These are phyloP conservation scores for Drosophila leontia DNA, from an alignment of 1,140 invertebrate species.

Conservation along the genomic window DNA sequence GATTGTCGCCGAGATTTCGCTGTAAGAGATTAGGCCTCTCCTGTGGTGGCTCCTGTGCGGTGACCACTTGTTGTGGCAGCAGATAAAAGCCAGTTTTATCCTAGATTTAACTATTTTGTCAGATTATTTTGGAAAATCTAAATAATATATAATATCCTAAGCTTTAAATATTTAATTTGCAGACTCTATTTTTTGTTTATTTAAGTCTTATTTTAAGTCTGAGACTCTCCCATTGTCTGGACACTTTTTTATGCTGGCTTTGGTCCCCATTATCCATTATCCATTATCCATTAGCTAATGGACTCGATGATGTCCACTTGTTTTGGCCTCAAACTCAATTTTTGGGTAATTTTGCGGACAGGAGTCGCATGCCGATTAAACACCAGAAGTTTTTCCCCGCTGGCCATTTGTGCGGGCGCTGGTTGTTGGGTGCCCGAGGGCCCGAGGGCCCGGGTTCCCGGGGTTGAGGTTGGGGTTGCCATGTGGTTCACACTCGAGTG, in stretches of 20 bases:
- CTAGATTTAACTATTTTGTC: no score
- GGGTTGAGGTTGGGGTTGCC: background rate
- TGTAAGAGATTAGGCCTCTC: constrained; percentile 30
- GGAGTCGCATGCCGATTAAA: constrained; percentile 17
- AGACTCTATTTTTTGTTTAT: background rate
- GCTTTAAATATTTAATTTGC: no score
- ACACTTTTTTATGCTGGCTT: background rate
- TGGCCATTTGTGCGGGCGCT: constrained; percentile 57
- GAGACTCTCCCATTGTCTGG: background rate
- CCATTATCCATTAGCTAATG: constrained; percentile 42
- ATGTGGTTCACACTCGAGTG: constrained; percentile 76
- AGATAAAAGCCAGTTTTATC: no score
- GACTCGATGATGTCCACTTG: constrained; percentile 46
- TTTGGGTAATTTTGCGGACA: constrained; percentile 16
- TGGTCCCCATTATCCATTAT: background rate
- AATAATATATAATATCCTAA: no score
- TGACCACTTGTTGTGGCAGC: background rate
- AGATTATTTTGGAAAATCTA: background rate
- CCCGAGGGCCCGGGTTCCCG: background rate
- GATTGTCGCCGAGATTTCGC: constrained; percentile 37
- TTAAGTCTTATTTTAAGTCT: no score
- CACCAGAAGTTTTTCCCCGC: constrained; percentile 40
- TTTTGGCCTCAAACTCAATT: constrained; percentile 40
- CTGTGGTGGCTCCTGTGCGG: constrained; percentile 1
- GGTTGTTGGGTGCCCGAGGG: background rate